A percentile compares a stretch with the other conserved stretches of the same genome.
Evolutionary conservation across 2,888 invertebrate species (phyloP).

Genomic region (Sesia bembeciformis): DNA sequence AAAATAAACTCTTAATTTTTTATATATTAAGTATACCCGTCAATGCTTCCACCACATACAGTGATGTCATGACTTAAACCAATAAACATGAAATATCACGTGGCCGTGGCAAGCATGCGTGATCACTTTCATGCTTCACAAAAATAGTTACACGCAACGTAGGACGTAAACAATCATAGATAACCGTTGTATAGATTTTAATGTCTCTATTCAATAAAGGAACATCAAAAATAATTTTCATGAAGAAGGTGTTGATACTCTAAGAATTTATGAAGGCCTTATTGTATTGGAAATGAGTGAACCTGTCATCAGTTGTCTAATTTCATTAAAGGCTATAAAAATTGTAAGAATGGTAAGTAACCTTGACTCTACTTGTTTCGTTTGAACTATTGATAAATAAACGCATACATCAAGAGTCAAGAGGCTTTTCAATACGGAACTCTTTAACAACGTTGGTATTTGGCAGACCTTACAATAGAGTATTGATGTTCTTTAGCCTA

Average conservation of each 20-base stretch:
- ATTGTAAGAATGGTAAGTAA: not conserved
- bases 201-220: constrained; percentile 15
- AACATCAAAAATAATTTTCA: constrained; percentile 1
- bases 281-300: not conserved
- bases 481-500: not conserved
- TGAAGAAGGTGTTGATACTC: constrained; percentile 6
- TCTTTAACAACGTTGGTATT: not conserved
- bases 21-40: constrained; percentile 42
- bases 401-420: not conserved
- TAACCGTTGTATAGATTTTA: constrained; percentile 22
- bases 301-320: not conserved
- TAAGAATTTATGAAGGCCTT: not conserved
- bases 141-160: constrained; percentile 50
- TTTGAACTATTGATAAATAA: not conserved
- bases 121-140: constrained; percentile 42
- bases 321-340: not conserved
- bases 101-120: constrained; percentile 51
- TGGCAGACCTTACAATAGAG: not conserved
- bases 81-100: constrained; percentile 67
- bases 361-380: not conserved
- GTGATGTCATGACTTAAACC: constrained; percentile 66
- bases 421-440: not conserved
- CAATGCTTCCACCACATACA: constrained; percentile 57
- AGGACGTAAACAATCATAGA: constrained; percentile 32
- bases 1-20: constrained; percentile 55